Evolutionary conservation across 2,888 invertebrate genomes (phyloP), one percentile per base, ranked within the genome.

Genomic region (Amblyjoppa proteus): DNA sequence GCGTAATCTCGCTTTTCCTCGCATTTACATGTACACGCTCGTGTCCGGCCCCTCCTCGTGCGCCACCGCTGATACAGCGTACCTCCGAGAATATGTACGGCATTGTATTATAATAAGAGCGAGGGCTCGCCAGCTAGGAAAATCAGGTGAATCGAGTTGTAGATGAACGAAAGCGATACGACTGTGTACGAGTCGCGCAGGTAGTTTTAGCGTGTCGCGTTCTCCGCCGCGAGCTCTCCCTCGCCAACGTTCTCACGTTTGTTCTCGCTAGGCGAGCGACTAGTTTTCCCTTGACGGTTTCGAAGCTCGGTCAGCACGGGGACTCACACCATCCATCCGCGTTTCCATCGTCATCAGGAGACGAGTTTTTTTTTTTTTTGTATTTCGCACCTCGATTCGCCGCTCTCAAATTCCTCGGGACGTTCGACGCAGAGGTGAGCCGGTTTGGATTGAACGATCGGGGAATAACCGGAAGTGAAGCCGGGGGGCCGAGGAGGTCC

Each of bases 211-310:
- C 85, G 77, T 86, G 85, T 86, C 76, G 79, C 76, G 80, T 86
- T 86, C 80, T 79, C 78, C 78, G 70, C 78, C 73, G 51, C 66
- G 56, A 78, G 56, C 82, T 53, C 53, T 68, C 73, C 53, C 70
- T 79, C 71, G 70, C 64, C 13, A 5, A n/a, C 70, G 70, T 79
- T 76, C 75, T 75, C 70, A 45, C 73, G 66, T 69, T 80, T 73
- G 38, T 75, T 56, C 78, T 82, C 78, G 53, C 58, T 38, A 28
- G 9, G 68, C 61, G 11, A 11, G 38, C 80, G 61, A 80, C 85
- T 81, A 86, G 85, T 86, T 86, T 83, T 83, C 83, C 83, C 80
- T 80, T 74, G 85, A 70, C 85, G 73, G 85, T 74, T 86, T 83
- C 66, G 61, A 80, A 76, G 83, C 38, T 73, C 83, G 85, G 85